phyloP scores from a whole-genome alignment of 1,140 invertebrate species.

The Drosophila pseudoananassae region DNA sequence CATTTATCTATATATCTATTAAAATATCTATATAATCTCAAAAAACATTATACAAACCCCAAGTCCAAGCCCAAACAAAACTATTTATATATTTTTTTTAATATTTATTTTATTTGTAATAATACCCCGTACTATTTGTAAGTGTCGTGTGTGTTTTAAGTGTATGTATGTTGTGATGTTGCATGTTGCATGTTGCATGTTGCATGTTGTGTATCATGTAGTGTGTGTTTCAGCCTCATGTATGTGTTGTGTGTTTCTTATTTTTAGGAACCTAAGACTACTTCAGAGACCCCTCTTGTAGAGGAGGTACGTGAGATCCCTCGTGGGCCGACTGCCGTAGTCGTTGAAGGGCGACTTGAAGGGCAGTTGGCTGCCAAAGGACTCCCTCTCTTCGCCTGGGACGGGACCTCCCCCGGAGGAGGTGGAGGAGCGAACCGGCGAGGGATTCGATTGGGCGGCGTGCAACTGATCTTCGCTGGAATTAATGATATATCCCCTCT shows the following conservation, averaged over 20 bases:
- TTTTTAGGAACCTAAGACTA: not conserved
- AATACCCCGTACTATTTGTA: not conserved
- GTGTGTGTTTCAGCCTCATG: conserved; percentile 16
- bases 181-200: too few relatives aligned
- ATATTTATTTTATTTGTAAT: not conserved
- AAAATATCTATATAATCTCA: too few relatives aligned
- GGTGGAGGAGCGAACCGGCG: conserved; percentile 14
- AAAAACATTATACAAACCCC: not conserved
- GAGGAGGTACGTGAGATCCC: conserved; percentile 64
- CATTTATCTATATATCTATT: too few relatives aligned
- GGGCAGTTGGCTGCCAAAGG: conserved; percentile 50
- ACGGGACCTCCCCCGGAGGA: not conserved
- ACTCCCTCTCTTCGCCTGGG: conserved; percentile 29
- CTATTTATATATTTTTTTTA: conserved; percentile 1
- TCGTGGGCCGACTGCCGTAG: conserved; percentile 65
- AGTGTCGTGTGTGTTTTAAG: conserved; percentile 5
- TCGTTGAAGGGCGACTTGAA: conserved; percentile 71
- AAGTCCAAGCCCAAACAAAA: not conserved
- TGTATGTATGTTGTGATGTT: too few relatives aligned
- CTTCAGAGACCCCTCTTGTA: conserved; percentile 59
- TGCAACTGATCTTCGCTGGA: conserved; percentile 70
- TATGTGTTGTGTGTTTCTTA: conserved; percentile 8
- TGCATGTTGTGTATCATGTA: not conserved
- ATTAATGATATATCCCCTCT: conserved; percentile 43
- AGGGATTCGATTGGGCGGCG: conserved; percentile 32